These are phyloP conservation scores for Zaprionus gabonicus DNA, from an alignment of 1,140 invertebrate species.

Conservation along the genomic window DNA sequence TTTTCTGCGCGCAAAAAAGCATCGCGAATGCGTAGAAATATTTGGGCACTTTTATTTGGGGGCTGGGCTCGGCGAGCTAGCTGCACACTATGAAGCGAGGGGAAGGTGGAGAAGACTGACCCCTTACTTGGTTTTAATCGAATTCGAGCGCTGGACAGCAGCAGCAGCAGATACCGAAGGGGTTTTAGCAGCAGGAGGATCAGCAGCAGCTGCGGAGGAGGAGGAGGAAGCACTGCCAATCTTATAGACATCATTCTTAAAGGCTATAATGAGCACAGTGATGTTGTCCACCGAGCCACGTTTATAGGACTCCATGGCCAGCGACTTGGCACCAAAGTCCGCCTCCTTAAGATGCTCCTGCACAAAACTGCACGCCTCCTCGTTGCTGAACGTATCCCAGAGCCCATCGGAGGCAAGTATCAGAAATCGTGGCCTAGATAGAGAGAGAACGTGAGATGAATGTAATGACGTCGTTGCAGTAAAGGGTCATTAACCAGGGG, in stretches of 20 bases:
- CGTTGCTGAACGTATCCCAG: conserved; percentile 97
- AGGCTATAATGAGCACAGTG: conserved; percentile 95
- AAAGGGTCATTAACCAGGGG: conserved; percentile 19
- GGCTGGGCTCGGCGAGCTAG: conserved; percentile 14
- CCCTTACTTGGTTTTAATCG: conserved; percentile 70
- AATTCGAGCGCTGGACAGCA: conserved; percentile 66
- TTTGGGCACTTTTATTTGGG: conserved; percentile 58
- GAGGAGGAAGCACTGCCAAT: conserved; percentile 49
- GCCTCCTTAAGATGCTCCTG: conserved; percentile 93
- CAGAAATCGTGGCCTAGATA: conserved; percentile 90
- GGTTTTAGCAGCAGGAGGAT: conserved; percentile 47
- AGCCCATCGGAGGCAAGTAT: conserved; percentile 97
- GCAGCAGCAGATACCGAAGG: conserved; percentile 23
- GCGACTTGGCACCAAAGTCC: conserved; percentile 94
- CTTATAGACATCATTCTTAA: conserved; percentile 86
- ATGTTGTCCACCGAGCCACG: conserved; percentile 98
- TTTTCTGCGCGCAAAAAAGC: conserved; percentile 40
- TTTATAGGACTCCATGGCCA: conserved; percentile 95
- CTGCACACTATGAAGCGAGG: conserved; percentile 6
- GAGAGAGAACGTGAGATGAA: conserved; percentile 2
- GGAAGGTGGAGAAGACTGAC: not conserved
- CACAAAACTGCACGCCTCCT: conserved; percentile 95
- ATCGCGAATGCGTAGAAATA: conserved; percentile 37
- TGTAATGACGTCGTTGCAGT: conserved; percentile 14
- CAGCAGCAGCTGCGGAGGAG: conserved; percentile 1